phyloP scores from a whole-genome alignment of 2,888 invertebrate species.

The Archips crataeganus region DNA sequence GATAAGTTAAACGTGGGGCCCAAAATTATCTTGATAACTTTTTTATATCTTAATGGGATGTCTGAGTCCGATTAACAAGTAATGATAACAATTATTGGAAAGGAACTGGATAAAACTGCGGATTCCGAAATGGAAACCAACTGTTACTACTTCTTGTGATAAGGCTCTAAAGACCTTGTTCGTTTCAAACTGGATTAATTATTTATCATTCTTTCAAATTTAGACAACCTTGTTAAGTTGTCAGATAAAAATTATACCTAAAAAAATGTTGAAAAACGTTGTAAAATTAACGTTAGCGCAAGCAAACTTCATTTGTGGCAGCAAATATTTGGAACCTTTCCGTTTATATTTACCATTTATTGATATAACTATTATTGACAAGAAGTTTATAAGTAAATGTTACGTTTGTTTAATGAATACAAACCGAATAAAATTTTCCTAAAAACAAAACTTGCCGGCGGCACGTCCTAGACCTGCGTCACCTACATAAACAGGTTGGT shows the following conservation, averaged over 20 bases:
- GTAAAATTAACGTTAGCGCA: neutral
- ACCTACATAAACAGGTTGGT: neutral
- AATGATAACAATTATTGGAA: neutral
- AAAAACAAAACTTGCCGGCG: neutral
- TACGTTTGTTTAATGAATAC: neutral
- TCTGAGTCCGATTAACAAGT: constrained; percentile 11
- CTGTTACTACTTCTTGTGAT: neutral
- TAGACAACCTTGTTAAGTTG: neutral
- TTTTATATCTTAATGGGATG: constrained; percentile 23
- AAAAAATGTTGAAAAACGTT: neutral
- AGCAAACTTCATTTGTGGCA: too few species aligned
- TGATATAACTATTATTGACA: too few species aligned
- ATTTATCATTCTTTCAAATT: neutral
- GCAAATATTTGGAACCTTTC: too few species aligned
- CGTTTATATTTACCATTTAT: too few species aligned
- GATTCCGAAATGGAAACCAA: neutral
- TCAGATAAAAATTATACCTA: neutral
- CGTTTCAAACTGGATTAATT: neutral
- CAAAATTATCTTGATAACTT: constrained; percentile 22
- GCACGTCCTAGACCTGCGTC: neutral
- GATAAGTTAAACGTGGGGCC: constrained; percentile 26
- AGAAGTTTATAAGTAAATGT: neutral
- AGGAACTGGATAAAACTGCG: neutral
- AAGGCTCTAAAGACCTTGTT: neutral
- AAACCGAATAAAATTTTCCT: neutral